Conservation (phyloP, 2,888 invertebrate genomes). For the Ectemnius cavifrons region DNA sequence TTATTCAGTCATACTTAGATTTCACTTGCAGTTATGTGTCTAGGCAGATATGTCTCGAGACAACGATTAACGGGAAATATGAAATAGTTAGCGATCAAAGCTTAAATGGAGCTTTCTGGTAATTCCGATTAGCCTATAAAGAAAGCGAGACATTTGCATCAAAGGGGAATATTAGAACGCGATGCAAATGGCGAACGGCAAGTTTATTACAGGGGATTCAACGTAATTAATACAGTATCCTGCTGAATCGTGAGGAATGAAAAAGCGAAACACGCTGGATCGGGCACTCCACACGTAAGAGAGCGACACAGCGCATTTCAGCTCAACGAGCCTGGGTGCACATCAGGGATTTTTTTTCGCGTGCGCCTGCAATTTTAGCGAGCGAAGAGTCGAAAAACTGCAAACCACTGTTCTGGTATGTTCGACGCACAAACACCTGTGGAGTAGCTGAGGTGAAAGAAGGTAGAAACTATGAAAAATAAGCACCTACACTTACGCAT, state of each 20-base stretch:
- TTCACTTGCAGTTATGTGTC: too few species aligned
- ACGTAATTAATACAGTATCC: constrained; percentile 2
- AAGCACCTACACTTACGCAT: constrained; percentile 12
- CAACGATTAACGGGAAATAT: too few species aligned
- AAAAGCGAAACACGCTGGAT: too few species aligned
- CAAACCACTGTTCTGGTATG: constrained; percentile 35
- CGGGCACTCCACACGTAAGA: not conserved
- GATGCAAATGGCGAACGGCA: too few species aligned
- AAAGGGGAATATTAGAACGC: too few species aligned
- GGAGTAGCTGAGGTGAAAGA: constrained; percentile 8
- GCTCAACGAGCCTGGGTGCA: constrained; percentile 22
- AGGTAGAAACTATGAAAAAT: constrained; percentile 34
- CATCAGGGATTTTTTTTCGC: constrained; percentile 48
- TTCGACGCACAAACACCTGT: constrained; percentile 36
- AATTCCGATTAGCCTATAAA: too few species aligned
- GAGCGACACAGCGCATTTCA: constrained; percentile 11
- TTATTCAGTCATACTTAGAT: too few species aligned
- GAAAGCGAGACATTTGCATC: too few species aligned
- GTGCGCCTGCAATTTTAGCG: constrained; percentile 37
- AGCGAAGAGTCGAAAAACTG: constrained; percentile 36
- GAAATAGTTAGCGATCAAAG: too few species aligned
- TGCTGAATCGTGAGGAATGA: constrained; percentile 6
- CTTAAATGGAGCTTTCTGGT: too few species aligned
- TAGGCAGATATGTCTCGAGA: too few species aligned
- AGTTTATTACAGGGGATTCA: not conserved